A percentile compares a stretch with the other conserved stretches of the same genome.
phyloP scores from a whole-genome alignment of 2,113 vertebrate genomes.

The Camelus dromedarius region DNA sequence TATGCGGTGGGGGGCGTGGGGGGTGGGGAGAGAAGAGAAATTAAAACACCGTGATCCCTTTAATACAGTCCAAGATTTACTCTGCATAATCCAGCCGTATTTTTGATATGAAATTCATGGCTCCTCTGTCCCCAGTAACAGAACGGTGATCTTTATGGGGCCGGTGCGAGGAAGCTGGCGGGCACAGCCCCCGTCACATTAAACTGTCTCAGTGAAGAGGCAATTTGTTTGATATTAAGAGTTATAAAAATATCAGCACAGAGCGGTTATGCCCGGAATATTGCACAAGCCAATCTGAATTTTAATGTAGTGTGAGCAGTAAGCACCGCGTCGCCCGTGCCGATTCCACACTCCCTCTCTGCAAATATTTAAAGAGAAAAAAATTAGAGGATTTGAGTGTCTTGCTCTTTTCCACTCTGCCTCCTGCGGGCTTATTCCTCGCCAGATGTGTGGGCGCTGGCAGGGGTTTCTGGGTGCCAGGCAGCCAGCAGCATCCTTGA shows the following conservation, averaged over 20 bases:
- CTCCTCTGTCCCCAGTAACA: constrained; percentile 78
- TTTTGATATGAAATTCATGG: constrained; percentile 81
- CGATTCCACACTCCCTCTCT: constrained; percentile 37
- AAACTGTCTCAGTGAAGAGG: constrained; percentile 83
- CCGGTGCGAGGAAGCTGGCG: constrained; percentile 68
- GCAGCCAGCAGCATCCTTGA: background rate
- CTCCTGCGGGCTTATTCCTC: background rate
- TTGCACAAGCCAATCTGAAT: constrained; percentile 81
- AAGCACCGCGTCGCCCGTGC: constrained; percentile 59
- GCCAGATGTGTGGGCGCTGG: background rate
- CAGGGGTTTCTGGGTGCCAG: background rate
- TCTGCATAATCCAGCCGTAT: constrained; percentile 75
- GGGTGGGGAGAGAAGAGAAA: constrained; percentile 64
- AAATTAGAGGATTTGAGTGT: background rate
- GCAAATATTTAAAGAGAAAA: constrained; percentile 79
- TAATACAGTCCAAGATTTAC: constrained; percentile 76
- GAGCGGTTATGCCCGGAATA: constrained; percentile 71
- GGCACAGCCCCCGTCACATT: constrained; percentile 78
- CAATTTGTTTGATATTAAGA: constrained; percentile 85
- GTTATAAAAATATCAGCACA: constrained; percentile 84
- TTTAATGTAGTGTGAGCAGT: constrained; percentile 82
- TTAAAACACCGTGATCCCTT: constrained; percentile 77
- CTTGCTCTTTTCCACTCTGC: constrained; percentile 12
- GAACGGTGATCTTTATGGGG: constrained; percentile 82
- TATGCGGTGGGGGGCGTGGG: background rate